Evolutionary conservation across 2,797 vertebrate genomes (phyloP).

Genomic region (Chelon labrosus): DNA sequence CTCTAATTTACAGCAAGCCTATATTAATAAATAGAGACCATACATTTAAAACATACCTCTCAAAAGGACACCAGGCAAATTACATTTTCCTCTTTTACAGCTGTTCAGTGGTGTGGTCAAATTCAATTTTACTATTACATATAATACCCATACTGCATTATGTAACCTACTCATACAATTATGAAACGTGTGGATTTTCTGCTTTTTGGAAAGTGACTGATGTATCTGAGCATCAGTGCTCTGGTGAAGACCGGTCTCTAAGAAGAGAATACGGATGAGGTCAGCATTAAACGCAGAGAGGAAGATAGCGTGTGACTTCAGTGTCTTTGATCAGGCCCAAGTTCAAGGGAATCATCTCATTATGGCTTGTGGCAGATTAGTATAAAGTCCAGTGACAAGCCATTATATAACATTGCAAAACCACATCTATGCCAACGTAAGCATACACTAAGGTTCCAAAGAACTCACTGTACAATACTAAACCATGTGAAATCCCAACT

Average conservation of each 20-base stretch:
- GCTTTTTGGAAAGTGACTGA: background rate
- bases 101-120: constrained; percentile 13
- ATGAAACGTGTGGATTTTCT: background rate
- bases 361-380: constrained; percentile 82
- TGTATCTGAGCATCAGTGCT: constrained; percentile 1
- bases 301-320: constrained; percentile 65
- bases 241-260: constrained; percentile 26
- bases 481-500: constrained; percentile 9
- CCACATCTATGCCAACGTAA: constrained; percentile 71
- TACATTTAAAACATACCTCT: constrained; percentile 9
- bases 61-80: background rate
- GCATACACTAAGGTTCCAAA: constrained; percentile 66
- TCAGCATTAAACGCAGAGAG: constrained; percentile 58
- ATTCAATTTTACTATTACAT: constrained; percentile 4
- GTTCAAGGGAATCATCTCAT: constrained; percentile 83
- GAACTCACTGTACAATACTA: constrained; percentile 27
- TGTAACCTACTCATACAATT: constrained; percentile 9
- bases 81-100: constrained; percentile 4
- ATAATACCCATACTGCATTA: constrained; percentile 14
- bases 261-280: constrained; percentile 44
- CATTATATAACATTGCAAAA: constrained; percentile 80
- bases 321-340: constrained; percentile 75
- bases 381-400: constrained; percentile 63
- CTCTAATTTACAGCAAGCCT: constrained; percentile 16
- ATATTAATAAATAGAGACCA: background rate